Percentiles rank a stretch among this genome's conserved stretches.
Evolutionary conservation across 2,113 vertebrate species (phyloP).

Genomic region (Globicephala melas): DNA sequence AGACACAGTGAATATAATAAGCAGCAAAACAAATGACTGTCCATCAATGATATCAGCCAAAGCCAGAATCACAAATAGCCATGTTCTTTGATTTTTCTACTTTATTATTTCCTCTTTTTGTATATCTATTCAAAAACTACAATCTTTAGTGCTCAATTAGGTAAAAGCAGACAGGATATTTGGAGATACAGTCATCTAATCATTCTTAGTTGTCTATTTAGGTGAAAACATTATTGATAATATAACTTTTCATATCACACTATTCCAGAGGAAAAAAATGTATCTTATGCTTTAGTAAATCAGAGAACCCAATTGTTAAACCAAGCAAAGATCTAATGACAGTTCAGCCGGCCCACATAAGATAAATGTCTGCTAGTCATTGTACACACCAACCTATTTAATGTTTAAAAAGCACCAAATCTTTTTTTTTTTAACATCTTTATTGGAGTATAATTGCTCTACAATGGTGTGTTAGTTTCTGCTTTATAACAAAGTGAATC

Average conservation of each 20-base stretch:
- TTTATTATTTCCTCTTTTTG: not conserved
- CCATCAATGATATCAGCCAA: not conserved
- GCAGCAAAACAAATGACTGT: not conserved
- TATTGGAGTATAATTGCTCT: no score
- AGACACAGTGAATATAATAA: not conserved
- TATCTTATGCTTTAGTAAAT: not conserved
- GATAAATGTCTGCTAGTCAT: not conserved
- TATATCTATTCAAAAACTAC: not conserved
- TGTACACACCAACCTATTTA: not conserved
- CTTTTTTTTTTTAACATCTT: no score
- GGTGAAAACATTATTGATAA: not conserved
- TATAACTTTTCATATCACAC: not conserved
- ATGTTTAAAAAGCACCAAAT: not conserved
- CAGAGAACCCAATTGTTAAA: not conserved
- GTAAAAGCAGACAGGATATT: not conserved
- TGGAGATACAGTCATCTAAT: not conserved
- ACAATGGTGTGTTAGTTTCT: no score
- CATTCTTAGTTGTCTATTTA: not conserved
- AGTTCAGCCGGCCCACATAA: not conserved
- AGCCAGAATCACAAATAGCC: not conserved
- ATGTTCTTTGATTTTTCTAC: not conserved
- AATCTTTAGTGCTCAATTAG: not conserved
- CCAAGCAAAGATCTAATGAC: not conserved
- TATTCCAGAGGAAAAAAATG: not conserved
- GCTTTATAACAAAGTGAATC: no score